Percentiles rank a stretch among this genome's conserved stretches.
phyloP scores from a whole-genome alignment of 2,797 vertebrate genomes.

The Lepilemur ruficaudatus region DNA sequence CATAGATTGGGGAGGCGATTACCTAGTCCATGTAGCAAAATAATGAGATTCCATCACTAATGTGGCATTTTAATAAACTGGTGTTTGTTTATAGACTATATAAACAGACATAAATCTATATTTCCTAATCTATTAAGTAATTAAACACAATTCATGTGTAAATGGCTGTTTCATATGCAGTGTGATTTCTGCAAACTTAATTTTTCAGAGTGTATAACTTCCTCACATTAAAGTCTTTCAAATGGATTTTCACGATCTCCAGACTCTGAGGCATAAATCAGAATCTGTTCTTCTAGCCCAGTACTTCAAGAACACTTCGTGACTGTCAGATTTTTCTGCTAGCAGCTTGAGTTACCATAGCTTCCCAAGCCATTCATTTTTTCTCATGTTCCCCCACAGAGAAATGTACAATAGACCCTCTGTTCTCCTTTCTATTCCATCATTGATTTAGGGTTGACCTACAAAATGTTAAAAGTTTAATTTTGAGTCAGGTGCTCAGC shows the following conservation, averaged over 20 bases:
- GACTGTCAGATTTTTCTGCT: conserved; percentile 68
- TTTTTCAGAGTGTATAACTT: conserved; percentile 62
- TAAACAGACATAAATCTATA: conserved; percentile 61
- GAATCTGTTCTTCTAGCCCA: conserved; percentile 65
- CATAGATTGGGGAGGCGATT: not conserved
- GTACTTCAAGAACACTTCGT: conserved; percentile 48
- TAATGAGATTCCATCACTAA: not conserved
- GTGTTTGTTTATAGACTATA: conserved; percentile 37
- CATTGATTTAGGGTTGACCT: conserved; percentile 43
- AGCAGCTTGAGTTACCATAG: conserved; percentile 64
- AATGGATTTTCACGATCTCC: conserved; percentile 64
- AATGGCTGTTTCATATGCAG: conserved; percentile 53
- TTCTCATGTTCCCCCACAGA: not conserved
- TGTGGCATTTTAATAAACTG: conserved; percentile 48
- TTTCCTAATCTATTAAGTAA: conserved; percentile 66
- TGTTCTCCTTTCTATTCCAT: conserved; percentile 26
- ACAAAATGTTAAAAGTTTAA: conserved; percentile 43
- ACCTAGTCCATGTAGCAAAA: not conserved
- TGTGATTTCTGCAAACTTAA: conserved; percentile 53
- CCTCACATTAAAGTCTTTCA: conserved; percentile 55
- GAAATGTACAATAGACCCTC: conserved; percentile 45
- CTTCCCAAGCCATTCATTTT: conserved; percentile 60
- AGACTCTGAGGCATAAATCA: conserved; percentile 70
- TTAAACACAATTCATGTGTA: conserved; percentile 69
- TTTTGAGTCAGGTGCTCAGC: not conserved